Evolutionary conservation across 2,113 vertebrate species (phyloP).

Genomic region (Gadus chalcogrammus): DNA sequence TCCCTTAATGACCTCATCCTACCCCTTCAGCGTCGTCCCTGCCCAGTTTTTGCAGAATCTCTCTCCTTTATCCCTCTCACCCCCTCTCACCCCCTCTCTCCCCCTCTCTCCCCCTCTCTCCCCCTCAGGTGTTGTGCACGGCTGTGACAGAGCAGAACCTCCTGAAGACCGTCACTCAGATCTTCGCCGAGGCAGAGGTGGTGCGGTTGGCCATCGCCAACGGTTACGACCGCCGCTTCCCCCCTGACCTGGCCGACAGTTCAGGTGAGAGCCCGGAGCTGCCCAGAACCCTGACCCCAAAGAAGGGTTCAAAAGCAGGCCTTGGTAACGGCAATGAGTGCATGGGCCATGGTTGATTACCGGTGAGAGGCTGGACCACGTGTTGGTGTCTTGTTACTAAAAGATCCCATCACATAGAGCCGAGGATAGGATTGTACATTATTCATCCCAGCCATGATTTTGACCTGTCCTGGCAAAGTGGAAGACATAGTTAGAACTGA

Average conservation of each 20-base stretch:
- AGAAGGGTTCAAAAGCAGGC: too few relatives aligned
- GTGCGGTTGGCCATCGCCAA: slow-evolving; percentile 53
- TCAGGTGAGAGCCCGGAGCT: slow-evolving; percentile 33
- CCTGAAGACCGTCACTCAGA: slow-evolving; percentile 86
- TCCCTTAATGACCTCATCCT: background rate
- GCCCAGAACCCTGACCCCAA: too few relatives aligned
- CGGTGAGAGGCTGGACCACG: too few relatives aligned
- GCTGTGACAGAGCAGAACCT: slow-evolving; percentile 86
- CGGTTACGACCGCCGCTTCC: slow-evolving; percentile 28
- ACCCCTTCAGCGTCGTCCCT: background rate
- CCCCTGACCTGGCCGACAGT: slow-evolving; percentile 29
- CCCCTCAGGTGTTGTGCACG: slow-evolving; percentile 77
- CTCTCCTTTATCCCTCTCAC: background rate
- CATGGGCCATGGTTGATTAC: too few relatives aligned
- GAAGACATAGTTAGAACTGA: too few relatives aligned
- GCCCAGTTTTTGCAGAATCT: background rate
- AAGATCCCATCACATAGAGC: too few relatives aligned
- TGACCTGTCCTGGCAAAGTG: too few relatives aligned
- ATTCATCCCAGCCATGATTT: too few relatives aligned
- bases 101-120: background rate
- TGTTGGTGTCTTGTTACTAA: too few relatives aligned
- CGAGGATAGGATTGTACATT: too few relatives aligned
- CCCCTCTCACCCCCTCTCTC: background rate
- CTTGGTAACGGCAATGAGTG: too few relatives aligned
- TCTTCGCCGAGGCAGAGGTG: slow-evolving; percentile 81